Evolutionary conservation across 2,888 invertebrate species (phyloP).

Genomic region (Exocentrus adspersus): DNA sequence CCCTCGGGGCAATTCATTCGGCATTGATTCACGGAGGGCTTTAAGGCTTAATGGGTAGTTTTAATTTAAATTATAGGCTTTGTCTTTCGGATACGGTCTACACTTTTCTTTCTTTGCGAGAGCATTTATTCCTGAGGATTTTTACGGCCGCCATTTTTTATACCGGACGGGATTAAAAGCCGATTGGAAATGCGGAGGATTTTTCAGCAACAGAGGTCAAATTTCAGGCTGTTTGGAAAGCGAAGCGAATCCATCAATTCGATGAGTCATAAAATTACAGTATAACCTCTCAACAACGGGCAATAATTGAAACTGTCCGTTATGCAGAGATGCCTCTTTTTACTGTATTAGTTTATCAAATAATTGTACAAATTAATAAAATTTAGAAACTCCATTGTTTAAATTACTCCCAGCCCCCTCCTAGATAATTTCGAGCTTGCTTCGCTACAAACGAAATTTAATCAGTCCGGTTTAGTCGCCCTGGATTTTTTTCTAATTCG

Average conservation of each 20-base stretch:
- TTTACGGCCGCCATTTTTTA: slow-evolving; percentile 26
- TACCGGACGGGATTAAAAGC: slow-evolving; percentile 11
- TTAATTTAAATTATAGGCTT: slow-evolving; percentile 45
- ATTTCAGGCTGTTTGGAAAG: no score
- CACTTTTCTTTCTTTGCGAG: slow-evolving; percentile 35
- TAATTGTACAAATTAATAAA: no score
- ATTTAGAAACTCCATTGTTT: no score
- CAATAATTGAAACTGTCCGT: no score
- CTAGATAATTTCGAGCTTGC: background rate
- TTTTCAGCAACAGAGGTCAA: background rate
- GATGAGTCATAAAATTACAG: no score
- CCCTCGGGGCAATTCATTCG: slow-evolving; percentile 19
- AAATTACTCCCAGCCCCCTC: background rate
- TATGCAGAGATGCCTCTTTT: no score
- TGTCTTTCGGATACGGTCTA: slow-evolving; percentile 35
- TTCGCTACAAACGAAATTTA: background rate
- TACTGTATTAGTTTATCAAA: no score
- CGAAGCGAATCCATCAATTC: no score
- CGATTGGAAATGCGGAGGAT: slow-evolving; percentile 3
- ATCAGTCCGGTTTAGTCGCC: background rate
- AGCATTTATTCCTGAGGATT: slow-evolving; percentile 25
- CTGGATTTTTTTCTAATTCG: slow-evolving; percentile 7
- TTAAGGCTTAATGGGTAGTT: slow-evolving; percentile 35
- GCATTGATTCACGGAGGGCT: slow-evolving; percentile 14
- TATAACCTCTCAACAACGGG: no score